These are phyloP conservation scores for Netelia fuscicornis DNA, from an alignment of 2,888 invertebrate genomes.

Conservation along the genomic window DNA sequence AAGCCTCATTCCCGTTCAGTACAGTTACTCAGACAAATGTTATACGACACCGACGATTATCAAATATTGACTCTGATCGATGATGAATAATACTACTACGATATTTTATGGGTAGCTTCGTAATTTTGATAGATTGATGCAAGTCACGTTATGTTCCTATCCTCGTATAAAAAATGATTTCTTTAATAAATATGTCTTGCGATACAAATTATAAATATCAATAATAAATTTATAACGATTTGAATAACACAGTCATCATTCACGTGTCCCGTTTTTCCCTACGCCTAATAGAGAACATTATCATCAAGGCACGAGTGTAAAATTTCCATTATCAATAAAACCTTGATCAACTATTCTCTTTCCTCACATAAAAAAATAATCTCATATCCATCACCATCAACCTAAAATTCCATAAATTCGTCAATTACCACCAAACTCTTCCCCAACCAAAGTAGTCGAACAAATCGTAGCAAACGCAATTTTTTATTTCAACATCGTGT, in stretches of 20 bases:
- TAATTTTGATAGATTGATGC: conserved; percentile 54
- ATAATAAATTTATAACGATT: conserved; percentile 70
- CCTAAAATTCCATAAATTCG: not conserved
- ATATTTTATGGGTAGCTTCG: not conserved
- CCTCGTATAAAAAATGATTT: conserved; percentile 20
- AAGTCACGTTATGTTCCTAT: conserved; percentile 1
- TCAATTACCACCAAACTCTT: no score
- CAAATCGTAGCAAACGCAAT: not conserved
- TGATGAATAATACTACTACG: conserved; percentile 11
- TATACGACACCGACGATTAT: conserved; percentile 18
- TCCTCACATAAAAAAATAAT: not conserved
- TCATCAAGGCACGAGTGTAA: not conserved
- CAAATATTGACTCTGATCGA: conserved; percentile 44
- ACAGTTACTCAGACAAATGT: not conserved
- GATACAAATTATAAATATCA: conserved; percentile 26
- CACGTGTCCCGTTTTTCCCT: conserved; percentile 62
- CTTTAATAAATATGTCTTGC: conserved; percentile 6
- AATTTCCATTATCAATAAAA: conserved; percentile 43
- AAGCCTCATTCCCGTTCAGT: not conserved
- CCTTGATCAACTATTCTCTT: conserved; percentile 22
- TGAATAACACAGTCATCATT: conserved; percentile 77
- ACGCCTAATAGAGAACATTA: conserved; percentile 63
- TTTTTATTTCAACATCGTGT: not conserved
- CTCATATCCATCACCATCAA: not conserved
- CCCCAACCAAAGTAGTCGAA: no score